Evolutionary conservation across 2,113 vertebrate genomes (phyloP).

Genomic region (Colaptes auratus): DNA sequence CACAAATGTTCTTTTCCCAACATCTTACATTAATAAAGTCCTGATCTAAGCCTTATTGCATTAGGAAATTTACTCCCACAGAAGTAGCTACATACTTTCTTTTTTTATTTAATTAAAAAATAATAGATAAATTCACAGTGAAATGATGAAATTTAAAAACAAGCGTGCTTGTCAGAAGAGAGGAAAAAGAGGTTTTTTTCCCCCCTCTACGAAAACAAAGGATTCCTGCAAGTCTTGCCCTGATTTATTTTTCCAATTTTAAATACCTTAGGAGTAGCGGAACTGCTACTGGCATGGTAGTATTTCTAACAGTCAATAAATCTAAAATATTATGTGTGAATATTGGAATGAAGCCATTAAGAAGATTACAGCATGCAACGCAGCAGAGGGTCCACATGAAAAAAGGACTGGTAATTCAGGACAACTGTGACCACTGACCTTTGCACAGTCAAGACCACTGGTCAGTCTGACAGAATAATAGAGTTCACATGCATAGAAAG

Average conservation of each 20-base stretch:
- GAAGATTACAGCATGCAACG: constrained; percentile 86
- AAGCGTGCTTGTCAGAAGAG: constrained; percentile 76
- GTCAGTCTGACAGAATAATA: constrained; percentile 85
- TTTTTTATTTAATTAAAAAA: constrained; percentile 48
- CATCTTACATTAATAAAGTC: background rate
- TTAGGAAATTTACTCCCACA: constrained; percentile 36
- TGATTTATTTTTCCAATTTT: constrained; percentile 89
- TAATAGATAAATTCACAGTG: constrained; percentile 67
- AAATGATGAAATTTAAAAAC: constrained; percentile 75
- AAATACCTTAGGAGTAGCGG: constrained; percentile 85
- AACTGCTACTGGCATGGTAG: constrained; percentile 91
- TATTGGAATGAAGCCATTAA: constrained; percentile 92
- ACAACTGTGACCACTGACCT: constrained; percentile 98
- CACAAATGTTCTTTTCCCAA: background rate
- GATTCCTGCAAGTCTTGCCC: constrained; percentile 71
- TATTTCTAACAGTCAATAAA: constrained; percentile 97
- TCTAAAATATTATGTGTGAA: constrained; percentile 99
- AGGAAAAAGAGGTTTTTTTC: constrained; percentile 32
- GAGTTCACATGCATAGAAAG: constrained; percentile 86
- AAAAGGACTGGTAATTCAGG: constrained; percentile 89
- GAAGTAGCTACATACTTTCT: background rate
- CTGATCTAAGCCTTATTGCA: background rate
- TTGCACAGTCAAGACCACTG: constrained; percentile 84
- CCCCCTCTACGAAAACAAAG: constrained; percentile 75
- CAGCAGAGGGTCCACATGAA: constrained; percentile 87